Base-by-base conservation (phyloP, 2,797 vertebrate genomes). In the Denticeps clupeoides region DNA sequence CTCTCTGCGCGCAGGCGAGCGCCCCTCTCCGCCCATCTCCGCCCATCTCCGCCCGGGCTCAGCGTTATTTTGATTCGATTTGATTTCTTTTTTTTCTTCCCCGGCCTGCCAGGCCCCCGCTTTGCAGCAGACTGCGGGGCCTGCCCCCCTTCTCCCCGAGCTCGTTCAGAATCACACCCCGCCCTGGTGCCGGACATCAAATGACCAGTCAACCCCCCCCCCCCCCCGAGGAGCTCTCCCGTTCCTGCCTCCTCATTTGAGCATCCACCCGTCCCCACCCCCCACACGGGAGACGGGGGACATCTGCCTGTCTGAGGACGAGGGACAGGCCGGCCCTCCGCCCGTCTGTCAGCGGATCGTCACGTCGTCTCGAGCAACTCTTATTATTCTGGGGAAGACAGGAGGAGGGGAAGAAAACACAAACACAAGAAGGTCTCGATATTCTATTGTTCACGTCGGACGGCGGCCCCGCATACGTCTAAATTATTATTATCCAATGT, bases 251-350 rank as follows among this genome's bases (percentile, higher is more conserved):
- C 82, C 76, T 86, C 85, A 84, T 91, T 91, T 86, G 85, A 87
- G 87, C 85, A 80, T 79, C 81, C 84, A 84, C 86, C 84, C 82
- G 84, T 84, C 80, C 73, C 83, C 86, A 80, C 60, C 45, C 85
- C 68, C 73, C 64, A 76, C 75, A 68, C 68, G 78, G 86, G 81
- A 82, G 75, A 74, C 54, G 76, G 82, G 81, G 89, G 93, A 93
- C 92, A 96, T 91, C 93, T 97, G 94, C 86, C 91, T 84, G 87
- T 93, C 90, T 94, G 82, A 81, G 85, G 82, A 89, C 86, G 87
- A 89, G 90, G 87, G 87, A 86, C 84, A 87, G 74, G 61, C 76
- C 65, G 77, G 71, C 74, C 72, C 51, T 64, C 77, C 67, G 70
- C 75, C 80, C 80, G 80, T 86, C 83, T 83, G 82, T 82, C 81